Percentiles rank a stretch among this genome's conserved stretches.
phyloP scores from a whole-genome alignment of 1,140 invertebrate species.

The Heliconius hewitsoni region DNA sequence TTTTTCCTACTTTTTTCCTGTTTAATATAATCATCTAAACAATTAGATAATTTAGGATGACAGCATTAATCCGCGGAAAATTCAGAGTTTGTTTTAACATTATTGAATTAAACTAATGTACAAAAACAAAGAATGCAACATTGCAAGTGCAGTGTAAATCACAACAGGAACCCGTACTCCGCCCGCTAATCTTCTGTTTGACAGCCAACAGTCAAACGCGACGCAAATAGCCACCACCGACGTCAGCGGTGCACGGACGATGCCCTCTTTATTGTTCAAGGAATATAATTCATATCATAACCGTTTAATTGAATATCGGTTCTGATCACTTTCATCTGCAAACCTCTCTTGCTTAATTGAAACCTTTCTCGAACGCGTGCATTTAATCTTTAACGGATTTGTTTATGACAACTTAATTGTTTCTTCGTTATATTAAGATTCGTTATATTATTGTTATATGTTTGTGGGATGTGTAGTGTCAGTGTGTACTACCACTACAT shows the following conservation, averaged over 20 bases:
- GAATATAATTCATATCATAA: slow-evolving; percentile 33
- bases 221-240: slow-evolving; percentile 64
- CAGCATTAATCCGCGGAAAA: too few relatives aligned
- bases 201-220: slow-evolving; percentile 62
- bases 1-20: too few relatives aligned
- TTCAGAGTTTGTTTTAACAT: too few relatives aligned
- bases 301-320: slow-evolving; percentile 9
- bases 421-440: not conserved
- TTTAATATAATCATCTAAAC: too few relatives aligned
- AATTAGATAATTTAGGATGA: too few relatives aligned
- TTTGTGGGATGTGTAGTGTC: too few relatives aligned
- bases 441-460: not conserved
- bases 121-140: slow-evolving; percentile 38
- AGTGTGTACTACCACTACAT: too few relatives aligned
- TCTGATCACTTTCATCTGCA: not conserved
- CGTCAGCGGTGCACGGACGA: slow-evolving; percentile 61
- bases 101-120: not conserved
- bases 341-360: slow-evolving; percentile 3
- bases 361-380: slow-evolving; percentile 3
- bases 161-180: slow-evolving; percentile 36
- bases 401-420: slow-evolving; percentile 3
- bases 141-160: slow-evolving; percentile 52
- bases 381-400: slow-evolving; percentile 7
- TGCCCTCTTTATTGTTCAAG: slow-evolving; percentile 56
- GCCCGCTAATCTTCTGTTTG: slow-evolving; percentile 62